A percentile compares a stretch with the other conserved stretches of the same genome.
phyloP scores from a whole-genome alignment of 2,888 invertebrate species.

The Acrobeloides nanus region DNA sequence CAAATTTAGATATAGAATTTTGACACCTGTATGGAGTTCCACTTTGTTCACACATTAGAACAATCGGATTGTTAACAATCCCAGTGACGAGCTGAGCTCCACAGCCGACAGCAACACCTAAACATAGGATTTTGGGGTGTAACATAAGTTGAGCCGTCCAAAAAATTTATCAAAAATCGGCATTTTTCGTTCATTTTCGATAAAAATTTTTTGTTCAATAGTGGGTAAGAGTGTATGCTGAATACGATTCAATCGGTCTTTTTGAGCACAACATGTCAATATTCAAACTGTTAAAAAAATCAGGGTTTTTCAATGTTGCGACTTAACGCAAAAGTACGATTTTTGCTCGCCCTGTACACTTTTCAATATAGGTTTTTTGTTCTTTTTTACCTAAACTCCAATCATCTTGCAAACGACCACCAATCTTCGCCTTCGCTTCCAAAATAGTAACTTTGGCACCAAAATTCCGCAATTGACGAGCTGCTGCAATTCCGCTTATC shows the following conservation, averaged over 20 bases:
- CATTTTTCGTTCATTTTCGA: too few species aligned
- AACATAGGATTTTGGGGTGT: too few species aligned
- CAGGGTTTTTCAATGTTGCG: too few species aligned
- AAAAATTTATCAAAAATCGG: too few species aligned
- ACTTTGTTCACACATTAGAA: constrained; percentile 56
- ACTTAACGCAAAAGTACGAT: too few species aligned
- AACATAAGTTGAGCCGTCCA: too few species aligned
- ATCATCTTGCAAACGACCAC: constrained; percentile 56
- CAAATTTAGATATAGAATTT: not conserved
- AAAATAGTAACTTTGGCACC: constrained; percentile 57
- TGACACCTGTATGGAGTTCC: constrained; percentile 16
- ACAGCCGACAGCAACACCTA: constrained; percentile 53
- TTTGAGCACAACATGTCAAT: not conserved
- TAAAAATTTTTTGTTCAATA: too few species aligned
- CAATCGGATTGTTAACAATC: constrained; percentile 58
- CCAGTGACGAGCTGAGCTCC: constrained; percentile 58
- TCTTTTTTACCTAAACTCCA: constrained; percentile 33
- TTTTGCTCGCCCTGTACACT: not conserved
- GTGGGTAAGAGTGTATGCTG: too few species aligned
- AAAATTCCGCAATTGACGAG: constrained; percentile 55
- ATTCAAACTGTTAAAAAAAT: too few species aligned
- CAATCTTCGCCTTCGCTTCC: constrained; percentile 56
- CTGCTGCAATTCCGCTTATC: constrained; percentile 57
- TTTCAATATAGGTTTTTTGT: not conserved
- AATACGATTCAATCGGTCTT: too few species aligned